phyloP scores from a whole-genome alignment of 2,113 vertebrate species.

The Apodemus speciosus region DNA sequence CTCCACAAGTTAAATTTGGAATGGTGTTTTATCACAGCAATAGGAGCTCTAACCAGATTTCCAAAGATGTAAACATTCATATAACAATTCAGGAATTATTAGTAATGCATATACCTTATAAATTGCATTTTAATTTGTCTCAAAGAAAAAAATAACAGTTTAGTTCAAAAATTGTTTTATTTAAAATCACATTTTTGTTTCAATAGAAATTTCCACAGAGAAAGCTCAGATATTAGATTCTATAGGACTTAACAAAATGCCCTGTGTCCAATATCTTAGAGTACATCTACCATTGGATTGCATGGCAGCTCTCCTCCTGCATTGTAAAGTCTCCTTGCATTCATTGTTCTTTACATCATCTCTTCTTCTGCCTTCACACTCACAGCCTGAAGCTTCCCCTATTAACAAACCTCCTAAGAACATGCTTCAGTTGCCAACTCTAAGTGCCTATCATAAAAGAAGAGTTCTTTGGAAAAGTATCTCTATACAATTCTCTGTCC shows the following conservation, averaged over 20 bases:
- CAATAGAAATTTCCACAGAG: background rate
- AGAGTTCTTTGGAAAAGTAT: slow-evolving; percentile 17
- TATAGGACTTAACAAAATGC: background rate
- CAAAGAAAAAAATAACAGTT: background rate
- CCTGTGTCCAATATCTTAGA: background rate
- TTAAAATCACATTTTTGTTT: background rate
- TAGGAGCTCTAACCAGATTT: background rate
- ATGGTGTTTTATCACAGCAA: background rate
- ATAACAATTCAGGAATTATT: background rate
- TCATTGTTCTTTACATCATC: background rate
- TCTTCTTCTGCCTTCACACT: background rate
- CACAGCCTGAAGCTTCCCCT: background rate
- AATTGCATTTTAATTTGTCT: background rate
- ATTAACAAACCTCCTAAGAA: background rate
- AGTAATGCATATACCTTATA: background rate
- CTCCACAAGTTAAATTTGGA: background rate
- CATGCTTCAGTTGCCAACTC: background rate
- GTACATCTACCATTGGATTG: background rate
- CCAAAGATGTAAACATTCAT: background rate
- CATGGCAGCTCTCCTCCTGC: background rate
- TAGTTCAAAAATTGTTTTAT: background rate
- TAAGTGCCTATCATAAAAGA: background rate
- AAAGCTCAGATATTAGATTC: background rate
- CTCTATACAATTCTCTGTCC: background rate
- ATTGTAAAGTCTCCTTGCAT: background rate